Evolutionary conservation across 2,797 vertebrate species (phyloP).

Genomic region (Linurgus olivaceus): DNA sequence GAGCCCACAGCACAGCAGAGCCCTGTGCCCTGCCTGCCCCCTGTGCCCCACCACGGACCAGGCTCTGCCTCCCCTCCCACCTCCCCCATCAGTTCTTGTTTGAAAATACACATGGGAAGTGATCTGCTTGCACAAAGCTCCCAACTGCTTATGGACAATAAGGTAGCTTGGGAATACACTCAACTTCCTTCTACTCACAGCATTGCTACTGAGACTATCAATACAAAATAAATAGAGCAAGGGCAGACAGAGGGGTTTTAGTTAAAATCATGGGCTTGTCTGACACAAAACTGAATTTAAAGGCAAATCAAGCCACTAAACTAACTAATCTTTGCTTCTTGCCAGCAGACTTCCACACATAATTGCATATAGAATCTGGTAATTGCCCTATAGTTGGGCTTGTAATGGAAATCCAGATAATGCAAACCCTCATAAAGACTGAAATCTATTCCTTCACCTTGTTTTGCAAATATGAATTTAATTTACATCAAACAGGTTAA

Average conservation of each 20-base stretch:
- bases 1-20: constrained; percentile 39
- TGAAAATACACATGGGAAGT: not conserved
- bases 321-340: constrained; percentile 68
- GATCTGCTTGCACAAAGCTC: not conserved
- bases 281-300: constrained; percentile 79
- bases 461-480: not conserved
- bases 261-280: constrained; percentile 78
- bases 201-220: not conserved
- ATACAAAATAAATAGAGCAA: constrained; percentile 11
- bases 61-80: constrained; percentile 24
- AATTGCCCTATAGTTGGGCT: constrained; percentile 64
- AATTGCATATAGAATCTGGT: constrained; percentile 80
- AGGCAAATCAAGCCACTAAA: constrained; percentile 77
- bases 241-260: constrained; percentile 81
- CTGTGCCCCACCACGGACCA: not conserved
- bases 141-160: not conserved
- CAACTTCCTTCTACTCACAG: constrained; percentile 19
- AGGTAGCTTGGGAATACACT: not conserved
- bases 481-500: not conserved
- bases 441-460: not conserved
- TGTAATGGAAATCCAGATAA: constrained; percentile 58
- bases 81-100: constrained; percentile 29
- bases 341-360: constrained; percentile 74
- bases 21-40: constrained; percentile 32
- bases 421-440: not conserved